Base-by-base conservation (phyloP, 2,888 invertebrate genomes). In the Chesias legatella region DNA sequence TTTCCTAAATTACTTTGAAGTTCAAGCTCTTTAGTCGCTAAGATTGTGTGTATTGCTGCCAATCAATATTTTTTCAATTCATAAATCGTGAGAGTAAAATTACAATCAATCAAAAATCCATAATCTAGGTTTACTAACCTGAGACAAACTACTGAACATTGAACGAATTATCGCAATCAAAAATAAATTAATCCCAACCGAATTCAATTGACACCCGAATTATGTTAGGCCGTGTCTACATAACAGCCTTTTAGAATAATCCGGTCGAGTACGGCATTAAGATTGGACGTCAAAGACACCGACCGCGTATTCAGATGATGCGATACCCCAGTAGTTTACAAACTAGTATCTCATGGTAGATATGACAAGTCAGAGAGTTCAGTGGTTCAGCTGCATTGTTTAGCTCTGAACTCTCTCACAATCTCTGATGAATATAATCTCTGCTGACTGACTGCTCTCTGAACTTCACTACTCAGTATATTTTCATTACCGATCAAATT, bases 211-310 rank as follows among this genome's bases (percentile, higher is more conserved):
- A 67, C 65, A 60, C 55, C 48, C 49, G 42, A 56, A 63, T 65
- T 66, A 63, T 60, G 63, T 69, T 66, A 72, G 65, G 58, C 69
- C 69, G 71, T 74, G 76, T 81, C 73, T 71, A 77, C 75, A 77
- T 81, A 77, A 81, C 75, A 70, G 66, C 74, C 76, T 82, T 77
- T 84, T 80, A 78, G 70, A 58, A 59, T 82, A 84, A 84, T 78
- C 82, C 77, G 68, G 63, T 63, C 66, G 59, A 60, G 33, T 38
- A 60, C 62, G 55, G 60, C 67, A 74, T 74, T 81, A 81, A 82
- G 79, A 83, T 79, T 80, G 76, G 68, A 70, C 65, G 67, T 79
- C 80, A 82, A 80, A 77, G 60, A 43, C 27, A 24, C 44, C 52
- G 51, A 43, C 37, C 10, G 10, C 32, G 32, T 35, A 44, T 10